Conservation (phyloP, 1,140 invertebrate species). For the Bathynomus jamesi region DNA sequence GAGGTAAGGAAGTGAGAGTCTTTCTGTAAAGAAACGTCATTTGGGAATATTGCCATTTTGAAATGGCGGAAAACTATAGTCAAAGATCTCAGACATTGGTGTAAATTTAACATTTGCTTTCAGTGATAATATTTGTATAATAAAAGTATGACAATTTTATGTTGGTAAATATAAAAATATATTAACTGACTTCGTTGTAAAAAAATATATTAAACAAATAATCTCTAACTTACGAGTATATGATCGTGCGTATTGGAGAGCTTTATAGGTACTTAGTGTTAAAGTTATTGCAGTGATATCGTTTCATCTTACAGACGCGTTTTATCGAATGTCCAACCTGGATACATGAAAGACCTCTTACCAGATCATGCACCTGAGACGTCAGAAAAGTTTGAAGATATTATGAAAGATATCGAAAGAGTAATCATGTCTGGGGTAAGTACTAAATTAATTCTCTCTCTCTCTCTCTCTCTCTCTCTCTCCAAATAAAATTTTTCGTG, state of each 20-base stretch:
- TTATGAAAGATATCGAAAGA: conserved; percentile 79
- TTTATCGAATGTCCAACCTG: conserved; percentile 69
- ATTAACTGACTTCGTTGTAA: not conserved
- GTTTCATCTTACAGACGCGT: conserved; percentile 55
- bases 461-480: too few species aligned
- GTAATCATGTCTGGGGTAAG: conserved; percentile 95
- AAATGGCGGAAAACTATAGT: too few species aligned
- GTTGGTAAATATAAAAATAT: conserved; percentile 8
- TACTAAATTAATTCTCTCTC: too few species aligned
- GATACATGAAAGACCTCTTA: conserved; percentile 70
- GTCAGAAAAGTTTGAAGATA: conserved; percentile 76
- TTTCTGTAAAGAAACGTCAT: too few species aligned
- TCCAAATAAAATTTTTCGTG: too few species aligned
- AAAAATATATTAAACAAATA: conserved; percentile 10
- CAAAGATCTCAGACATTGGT: too few species aligned
- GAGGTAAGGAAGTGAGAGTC: too few species aligned
- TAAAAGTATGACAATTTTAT: not conserved
- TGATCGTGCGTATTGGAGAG: not conserved
- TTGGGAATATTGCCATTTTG: too few species aligned
- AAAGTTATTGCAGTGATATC: too few species aligned
- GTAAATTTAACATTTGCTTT: conserved; percentile 37
- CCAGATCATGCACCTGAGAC: conserved; percentile 72
- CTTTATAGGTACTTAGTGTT: not conserved
- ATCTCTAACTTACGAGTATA: not conserved
- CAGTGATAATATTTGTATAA: not conserved